phyloP scores from a whole-genome alignment of 2,113 vertebrate species.

The Platichthys flesus region DNA sequence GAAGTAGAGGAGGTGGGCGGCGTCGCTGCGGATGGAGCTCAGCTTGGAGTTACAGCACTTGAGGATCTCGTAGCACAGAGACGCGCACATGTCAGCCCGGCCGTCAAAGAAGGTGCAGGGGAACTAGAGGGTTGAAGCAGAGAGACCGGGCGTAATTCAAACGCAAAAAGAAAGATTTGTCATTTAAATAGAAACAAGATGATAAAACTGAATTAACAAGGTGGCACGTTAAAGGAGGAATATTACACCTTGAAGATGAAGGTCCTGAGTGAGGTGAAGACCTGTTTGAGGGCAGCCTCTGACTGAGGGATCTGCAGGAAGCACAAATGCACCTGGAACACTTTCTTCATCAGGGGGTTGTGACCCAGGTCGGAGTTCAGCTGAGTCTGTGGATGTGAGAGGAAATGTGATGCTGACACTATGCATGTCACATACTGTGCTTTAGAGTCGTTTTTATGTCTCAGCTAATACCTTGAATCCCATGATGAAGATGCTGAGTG shows the following conservation, averaged over 20 bases:
- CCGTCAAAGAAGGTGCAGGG: conserved; percentile 96
- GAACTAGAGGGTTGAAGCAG: conserved; percentile 82
- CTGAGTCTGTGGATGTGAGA: conserved; percentile 85
- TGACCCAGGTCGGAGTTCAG: conserved; percentile 92
- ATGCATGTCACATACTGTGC: fast-evolving
- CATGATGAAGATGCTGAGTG: conserved; percentile 92
- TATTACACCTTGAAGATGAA: conserved; percentile 93
- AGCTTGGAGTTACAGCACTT: conserved; percentile 98
- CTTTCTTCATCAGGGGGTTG: conserved; percentile 98
- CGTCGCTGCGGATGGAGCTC: conserved; percentile 92
- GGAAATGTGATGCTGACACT: neutral
- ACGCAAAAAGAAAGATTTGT: no score
- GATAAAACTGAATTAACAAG: no score
- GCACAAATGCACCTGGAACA: conserved; percentile 95
- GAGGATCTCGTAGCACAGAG: conserved; percentile 95
- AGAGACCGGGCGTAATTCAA: neutral
- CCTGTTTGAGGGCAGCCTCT: conserved; percentile 91
- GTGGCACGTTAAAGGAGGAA: neutral
- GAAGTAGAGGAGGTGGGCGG: conserved; percentile 97
- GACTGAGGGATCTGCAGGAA: conserved; percentile 98
- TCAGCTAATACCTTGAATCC: conserved; percentile 90
- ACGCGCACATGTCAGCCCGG: conserved; percentile 96
- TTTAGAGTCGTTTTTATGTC: neutral
- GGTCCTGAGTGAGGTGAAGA: conserved; percentile 92
- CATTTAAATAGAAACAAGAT: no score